These are phyloP conservation scores for Cryptocheilus praepositus DNA, from an alignment of 2,888 invertebrate species.

Conservation along the genomic window DNA sequence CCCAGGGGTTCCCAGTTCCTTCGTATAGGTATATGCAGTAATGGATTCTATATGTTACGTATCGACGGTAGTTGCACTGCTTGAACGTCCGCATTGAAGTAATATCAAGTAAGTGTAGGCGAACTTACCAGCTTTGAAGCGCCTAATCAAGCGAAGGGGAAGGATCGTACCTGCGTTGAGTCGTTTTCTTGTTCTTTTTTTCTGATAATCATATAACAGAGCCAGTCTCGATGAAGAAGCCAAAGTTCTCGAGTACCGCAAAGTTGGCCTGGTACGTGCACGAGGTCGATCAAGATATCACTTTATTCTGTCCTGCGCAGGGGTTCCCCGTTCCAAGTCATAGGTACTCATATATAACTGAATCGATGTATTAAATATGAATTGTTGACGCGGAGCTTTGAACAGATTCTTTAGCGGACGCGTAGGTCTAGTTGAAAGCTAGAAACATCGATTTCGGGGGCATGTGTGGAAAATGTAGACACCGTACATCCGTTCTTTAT, in stretches of 20 bases:
- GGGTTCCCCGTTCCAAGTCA: conserved; percentile 76
- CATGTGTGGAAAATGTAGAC: too few relatives aligned
- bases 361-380: conserved; percentile 2
- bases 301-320: conserved; percentile 79
- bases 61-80: conserved; percentile 66
- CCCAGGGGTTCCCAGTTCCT: conserved; percentile 84
- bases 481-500: too few relatives aligned
- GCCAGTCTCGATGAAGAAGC: conserved; percentile 83
- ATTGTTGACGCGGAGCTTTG: conserved; percentile 79
- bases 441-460: too few relatives aligned
- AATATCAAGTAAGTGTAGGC: too few relatives aligned
- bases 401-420: conserved; percentile 75
- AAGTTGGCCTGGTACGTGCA: conserved; percentile 78
- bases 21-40: conserved; percentile 78
- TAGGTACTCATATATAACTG: conserved; percentile 59
- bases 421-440: too few relatives aligned
- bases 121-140: conserved; percentile 66
- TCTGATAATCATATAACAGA: conserved; percentile 72
- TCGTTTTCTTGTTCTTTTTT: too few relatives aligned
- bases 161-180: too few relatives aligned
- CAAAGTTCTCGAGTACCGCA: conserved; percentile 79
- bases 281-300: conserved; percentile 80
- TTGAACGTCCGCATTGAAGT: too few relatives aligned
- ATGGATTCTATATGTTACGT: conserved; percentile 8
- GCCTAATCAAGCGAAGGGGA: too few relatives aligned